Evolutionary conservation across 2,888 invertebrate genomes (phyloP).

Genomic region (Ctenicera cuprea): DNA sequence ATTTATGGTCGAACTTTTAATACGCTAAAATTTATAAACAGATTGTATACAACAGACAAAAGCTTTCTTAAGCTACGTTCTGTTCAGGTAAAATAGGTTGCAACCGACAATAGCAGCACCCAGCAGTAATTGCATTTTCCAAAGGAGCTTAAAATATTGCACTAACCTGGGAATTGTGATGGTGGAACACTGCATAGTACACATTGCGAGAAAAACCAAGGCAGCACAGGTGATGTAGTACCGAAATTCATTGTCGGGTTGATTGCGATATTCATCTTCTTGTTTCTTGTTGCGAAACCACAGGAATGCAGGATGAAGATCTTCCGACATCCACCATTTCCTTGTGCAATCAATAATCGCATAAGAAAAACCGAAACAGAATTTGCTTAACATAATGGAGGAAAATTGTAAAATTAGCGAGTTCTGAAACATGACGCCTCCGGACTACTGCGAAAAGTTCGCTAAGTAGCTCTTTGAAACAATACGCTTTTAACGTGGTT

Average conservation of each 20-base stretch:
- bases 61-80: no score
- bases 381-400: not conserved
- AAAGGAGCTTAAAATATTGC: not conserved
- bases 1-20: no score
- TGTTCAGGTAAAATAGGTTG: no score
- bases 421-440: not conserved
- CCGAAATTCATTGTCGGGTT: conserved; percentile 89
- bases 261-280: conserved; percentile 86
- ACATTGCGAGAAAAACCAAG: conserved; percentile 85
- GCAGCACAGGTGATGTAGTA: conserved; percentile 89
- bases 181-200: conserved; percentile 86
- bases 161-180: conserved; percentile 80
- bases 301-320: conserved; percentile 86
- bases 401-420: conserved; percentile 64
- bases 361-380: not conserved
- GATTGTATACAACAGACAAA: no score
- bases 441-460: not conserved
- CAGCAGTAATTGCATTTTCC: no score
- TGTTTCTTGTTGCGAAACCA: conserved; percentile 86
- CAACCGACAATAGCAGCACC: no score
- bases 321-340: conserved; percentile 80
- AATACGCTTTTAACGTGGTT: not conserved
- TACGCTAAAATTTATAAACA: no score
- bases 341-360: conserved; percentile 66
- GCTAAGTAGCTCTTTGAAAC: conserved; percentile 1